phyloP scores from a whole-genome alignment of 2,113 vertebrate species.

The Pelmatolapia mariae region DNA sequence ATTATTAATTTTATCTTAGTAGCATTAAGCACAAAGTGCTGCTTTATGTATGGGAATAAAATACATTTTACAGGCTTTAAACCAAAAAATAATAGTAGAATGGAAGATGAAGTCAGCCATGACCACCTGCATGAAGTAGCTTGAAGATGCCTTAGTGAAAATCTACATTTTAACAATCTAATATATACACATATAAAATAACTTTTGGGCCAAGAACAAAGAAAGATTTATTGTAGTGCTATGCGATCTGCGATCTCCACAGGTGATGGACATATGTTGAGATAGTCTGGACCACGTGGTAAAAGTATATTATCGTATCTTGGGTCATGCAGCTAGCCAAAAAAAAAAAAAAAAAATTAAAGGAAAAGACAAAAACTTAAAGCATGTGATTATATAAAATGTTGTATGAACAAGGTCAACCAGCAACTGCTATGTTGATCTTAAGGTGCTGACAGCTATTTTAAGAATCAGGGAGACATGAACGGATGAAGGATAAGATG shows the following conservation, averaged over 20 bases:
- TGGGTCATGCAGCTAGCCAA: neutral
- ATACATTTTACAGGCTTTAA: neutral
- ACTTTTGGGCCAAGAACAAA: neutral
- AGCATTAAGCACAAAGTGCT: neutral
- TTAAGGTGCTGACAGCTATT: neutral
- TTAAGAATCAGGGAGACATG: conserved; percentile 6
- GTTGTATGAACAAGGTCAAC: neutral
- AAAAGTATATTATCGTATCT: neutral
- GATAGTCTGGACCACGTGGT: neutral
- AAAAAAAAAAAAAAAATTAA: accelerated
- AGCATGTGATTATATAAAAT: neutral
- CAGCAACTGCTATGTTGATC: neutral
- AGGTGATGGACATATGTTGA: neutral
- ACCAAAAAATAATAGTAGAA: neutral
- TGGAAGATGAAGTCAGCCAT: neutral
- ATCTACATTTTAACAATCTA: neutral
- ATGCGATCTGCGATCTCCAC: neutral
- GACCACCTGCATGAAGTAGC: neutral
- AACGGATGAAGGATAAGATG: conserved; percentile 5
- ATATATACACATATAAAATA: neutral
- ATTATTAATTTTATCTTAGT: neutral
- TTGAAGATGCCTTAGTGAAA: neutral
- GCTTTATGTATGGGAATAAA: neutral
- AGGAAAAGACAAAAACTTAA: neutral
- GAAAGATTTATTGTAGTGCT: neutral